Conservation (phyloP, 1,140 invertebrate genomes). For the Orius insidiosus region DNA sequence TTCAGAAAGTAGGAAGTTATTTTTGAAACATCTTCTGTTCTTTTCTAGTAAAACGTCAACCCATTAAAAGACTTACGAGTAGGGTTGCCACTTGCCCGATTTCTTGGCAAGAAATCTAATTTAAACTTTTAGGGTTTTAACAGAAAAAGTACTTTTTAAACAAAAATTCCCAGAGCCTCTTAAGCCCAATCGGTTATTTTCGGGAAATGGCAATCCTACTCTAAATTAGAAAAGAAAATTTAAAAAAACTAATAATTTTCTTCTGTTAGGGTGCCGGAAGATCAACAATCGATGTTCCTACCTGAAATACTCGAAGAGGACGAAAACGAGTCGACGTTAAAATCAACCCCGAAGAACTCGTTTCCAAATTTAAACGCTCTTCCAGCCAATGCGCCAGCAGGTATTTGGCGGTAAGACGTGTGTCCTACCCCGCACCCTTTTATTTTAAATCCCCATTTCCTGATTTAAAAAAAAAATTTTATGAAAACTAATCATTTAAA, state of each 20-base stretch:
- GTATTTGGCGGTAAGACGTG: slow-evolving; percentile 21
- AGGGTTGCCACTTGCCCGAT: too few species aligned
- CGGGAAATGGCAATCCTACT: background rate
- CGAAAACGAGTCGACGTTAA: slow-evolving; percentile 26
- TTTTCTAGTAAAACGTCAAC: too few species aligned
- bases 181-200: too few species aligned
- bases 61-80: too few species aligned
- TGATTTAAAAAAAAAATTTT: too few species aligned
- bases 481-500: background rate
- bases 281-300: slow-evolving; percentile 40
- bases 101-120: too few species aligned
- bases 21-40: too few species aligned
- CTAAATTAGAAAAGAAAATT: background rate
- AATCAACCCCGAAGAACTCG: slow-evolving; percentile 23
- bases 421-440: slow-evolving; percentile 3
- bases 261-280: slow-evolving; percentile 34
- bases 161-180: too few species aligned
- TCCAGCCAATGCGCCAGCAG: slow-evolving; percentile 15
- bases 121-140: too few species aligned
- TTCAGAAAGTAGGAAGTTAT: too few species aligned
- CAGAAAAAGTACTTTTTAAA: too few species aligned
- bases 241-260: slow-evolving; percentile 5
- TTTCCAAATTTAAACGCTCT: slow-evolving; percentile 7
- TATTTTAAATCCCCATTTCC: background rate
- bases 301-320: slow-evolving; percentile 40